Base-by-base conservation (phyloP, 2,797 vertebrate species). In the Acanthurus tractus region DNA sequence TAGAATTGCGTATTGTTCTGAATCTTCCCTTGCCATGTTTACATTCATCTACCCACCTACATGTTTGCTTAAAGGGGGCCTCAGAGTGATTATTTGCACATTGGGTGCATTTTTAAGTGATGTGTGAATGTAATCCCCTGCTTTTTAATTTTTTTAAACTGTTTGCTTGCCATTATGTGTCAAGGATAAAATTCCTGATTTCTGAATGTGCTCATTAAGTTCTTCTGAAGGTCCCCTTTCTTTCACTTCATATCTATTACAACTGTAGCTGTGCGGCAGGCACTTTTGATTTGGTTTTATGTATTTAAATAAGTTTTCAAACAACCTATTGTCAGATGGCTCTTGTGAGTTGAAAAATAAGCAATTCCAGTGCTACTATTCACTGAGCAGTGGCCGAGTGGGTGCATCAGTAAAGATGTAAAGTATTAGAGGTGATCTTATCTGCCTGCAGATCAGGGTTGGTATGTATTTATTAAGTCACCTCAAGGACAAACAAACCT, bases 1-100 rank as follows among this genome's bases (percentile, higher is more conserved):
- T 66, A 74, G 59, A 77, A 68, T 64, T 74, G 14, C 40, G 22
- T 72, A 88, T 78, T 62, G 12, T 78, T 76, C 14, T 45, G 44
- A 62, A 58, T 76, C 52, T 65, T 81, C 20, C 64, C 34, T 49
- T 50, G 63, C 58, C 22, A 23, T 87, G 76, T 88, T 86, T 86
- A 78, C 63, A 53, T 78, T 59, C 44, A 67, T 63, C 84, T 68
- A 57, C 58, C 78, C 79, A 80, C 87, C 18, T 50, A 34, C 59
- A 75, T 76, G 48, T 83, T 78, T 79, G 68, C 49, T 82, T 59
- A 56, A 69, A 87, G 64, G 69, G 58, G 63, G 67, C 18, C 74
- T 73, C 1, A 69, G 34, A 70, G 45, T 25, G 65, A 62, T 8
- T 72, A 49, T 48, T 66, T 62, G 8, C 46, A 52, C 42, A 49